Percentiles rank a stretch among this genome's conserved stretches.
Conservation (phyloP, 2,113 vertebrate species). For the Bambusicola thoracicus region DNA sequence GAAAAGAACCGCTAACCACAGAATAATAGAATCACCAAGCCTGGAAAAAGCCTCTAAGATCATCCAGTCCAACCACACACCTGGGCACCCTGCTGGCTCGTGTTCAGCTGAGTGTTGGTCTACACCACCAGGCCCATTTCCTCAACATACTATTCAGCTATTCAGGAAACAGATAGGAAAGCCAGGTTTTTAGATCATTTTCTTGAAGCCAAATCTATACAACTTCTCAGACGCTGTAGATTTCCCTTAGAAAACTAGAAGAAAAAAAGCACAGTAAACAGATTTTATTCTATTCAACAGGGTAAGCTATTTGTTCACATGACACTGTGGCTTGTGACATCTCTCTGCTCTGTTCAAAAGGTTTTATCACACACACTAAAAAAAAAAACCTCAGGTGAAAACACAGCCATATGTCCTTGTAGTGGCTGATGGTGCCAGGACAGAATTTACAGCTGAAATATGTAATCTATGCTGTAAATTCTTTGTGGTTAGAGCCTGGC, state of each 20-base stretch:
- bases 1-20: neutral
- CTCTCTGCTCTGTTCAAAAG: neutral
- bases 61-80: too few species aligned
- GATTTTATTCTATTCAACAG: neutral
- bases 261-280: neutral
- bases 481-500: neutral
- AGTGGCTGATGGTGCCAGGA: neutral
- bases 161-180: neutral
- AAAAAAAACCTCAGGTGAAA: neutral
- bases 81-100: too few species aligned
- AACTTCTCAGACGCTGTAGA: neutral
- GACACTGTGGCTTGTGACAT: neutral
- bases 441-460: constrained; percentile 1
- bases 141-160: neutral
- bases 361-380: neutral
- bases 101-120: too few species aligned
- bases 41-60: too few species aligned
- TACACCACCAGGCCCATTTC: too few species aligned
- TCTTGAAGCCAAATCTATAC: neutral
- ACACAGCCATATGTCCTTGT: rapidly evolving
- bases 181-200: neutral
- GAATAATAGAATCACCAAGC: too few species aligned
- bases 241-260: neutral
- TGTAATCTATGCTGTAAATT: neutral
- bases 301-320: neutral